Base-by-base conservation (phyloP, 2,888 invertebrate genomes). In the Hesperia comma region DNA sequence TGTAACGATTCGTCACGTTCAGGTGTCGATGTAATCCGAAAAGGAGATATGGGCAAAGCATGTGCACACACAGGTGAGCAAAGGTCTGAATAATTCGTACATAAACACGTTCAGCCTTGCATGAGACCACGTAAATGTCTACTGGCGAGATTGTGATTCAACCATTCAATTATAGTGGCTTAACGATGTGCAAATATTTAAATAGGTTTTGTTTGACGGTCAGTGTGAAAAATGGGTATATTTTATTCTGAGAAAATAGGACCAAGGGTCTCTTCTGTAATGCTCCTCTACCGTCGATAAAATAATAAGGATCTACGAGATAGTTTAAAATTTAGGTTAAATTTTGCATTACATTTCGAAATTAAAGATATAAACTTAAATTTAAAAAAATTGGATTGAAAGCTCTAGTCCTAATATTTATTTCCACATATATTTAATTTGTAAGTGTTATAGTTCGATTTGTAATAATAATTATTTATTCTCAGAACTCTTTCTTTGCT, bases 151-250 rank as follows among this genome's bases (percentile, higher is more conserved):
- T 21, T 49, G 49, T 49, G 49, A 19, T 49, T 49, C 19, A 49
- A 49, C 49, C 51, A n/a, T 26, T 51, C 21, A 51, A 21, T 51
- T 51, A 51, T 51, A 51, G 51, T 51, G 51, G 51, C 51, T 51
- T 51, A 51, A 51, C 51, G 12, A 51, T 51, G 51, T 51, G 14
- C 51, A 51, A 51, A 51, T 51, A 51, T 51, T 26, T 21, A 51
- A 51, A 26, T 26, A 51, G 26, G 21, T 51, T 49, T 51, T 26
- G 21, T 21, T 51, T 51, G 51, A 26, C 51, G 5, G 51, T 21
- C 26, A 51, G 12, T 8, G 5, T 8, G 5, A 26, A 14, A 26
- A 51, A 51, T 26, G 21, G 14, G 14, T 14, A 26, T 26, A 21
- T 51, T 26, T 51, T 51, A 49, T 49, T 49, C 12, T 21, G 19